phyloP scores from a whole-genome alignment of 2,113 vertebrate genomes.

The Nematolebias whitei region DNA sequence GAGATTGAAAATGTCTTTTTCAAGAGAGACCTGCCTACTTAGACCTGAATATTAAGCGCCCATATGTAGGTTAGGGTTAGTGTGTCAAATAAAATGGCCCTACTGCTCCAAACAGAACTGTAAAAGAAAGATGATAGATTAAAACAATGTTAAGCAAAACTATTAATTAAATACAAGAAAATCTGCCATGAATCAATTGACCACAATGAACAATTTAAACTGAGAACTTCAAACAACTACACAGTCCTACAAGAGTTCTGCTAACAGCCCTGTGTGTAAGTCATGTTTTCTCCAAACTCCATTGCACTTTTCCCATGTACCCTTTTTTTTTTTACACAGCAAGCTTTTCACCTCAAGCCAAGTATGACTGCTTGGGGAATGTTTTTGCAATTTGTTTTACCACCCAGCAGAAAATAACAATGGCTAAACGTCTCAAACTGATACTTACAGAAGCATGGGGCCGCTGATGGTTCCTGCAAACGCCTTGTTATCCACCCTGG shows the following conservation, averaged over 20 bases:
- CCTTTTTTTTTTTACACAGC: neutral
- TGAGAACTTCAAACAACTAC: too few species aligned
- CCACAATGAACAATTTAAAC: too few species aligned
- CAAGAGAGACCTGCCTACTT: too few species aligned
- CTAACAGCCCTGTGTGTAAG: neutral
- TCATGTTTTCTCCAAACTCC: neutral
- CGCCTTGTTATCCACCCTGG: constrained; percentile 85
- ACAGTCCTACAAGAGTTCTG: neutral
- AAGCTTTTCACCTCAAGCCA: neutral
- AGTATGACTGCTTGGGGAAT: neutral
- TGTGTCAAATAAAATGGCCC: neutral
- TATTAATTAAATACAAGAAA: too few species aligned
- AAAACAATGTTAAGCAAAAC: too few species aligned
- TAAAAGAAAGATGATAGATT: too few species aligned
- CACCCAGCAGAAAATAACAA: neutral
- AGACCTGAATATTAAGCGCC: too few species aligned
- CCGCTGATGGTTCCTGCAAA: constrained; percentile 89
- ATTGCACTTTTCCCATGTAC: neutral
- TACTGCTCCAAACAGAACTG: too few species aligned
- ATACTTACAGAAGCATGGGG: constrained; percentile 92
- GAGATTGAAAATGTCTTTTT: too few species aligned
- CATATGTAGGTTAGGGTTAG: too few species aligned
- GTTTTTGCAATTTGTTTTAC: neutral
- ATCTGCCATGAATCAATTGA: too few species aligned
- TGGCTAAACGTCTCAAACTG: neutral